Evolutionary conservation across 1,140 invertebrate species (phyloP).

Genomic region (Drosophila mojavensis): DNA sequence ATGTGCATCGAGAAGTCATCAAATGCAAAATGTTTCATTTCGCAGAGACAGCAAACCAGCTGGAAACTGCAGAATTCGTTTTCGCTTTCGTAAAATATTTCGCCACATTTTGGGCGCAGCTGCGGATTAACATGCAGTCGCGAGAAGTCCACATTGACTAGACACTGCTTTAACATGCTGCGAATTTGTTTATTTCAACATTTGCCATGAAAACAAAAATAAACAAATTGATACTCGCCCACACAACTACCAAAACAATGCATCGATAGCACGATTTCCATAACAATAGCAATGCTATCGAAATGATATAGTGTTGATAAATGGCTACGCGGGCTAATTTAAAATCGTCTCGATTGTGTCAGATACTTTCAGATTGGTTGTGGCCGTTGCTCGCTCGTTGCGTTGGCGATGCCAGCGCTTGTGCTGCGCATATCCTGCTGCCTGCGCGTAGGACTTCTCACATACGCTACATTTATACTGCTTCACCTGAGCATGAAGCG

Average conservation of each 20-base stretch:
- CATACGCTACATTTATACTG: conserved; percentile 89
- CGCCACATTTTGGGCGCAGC: conserved; percentile 63
- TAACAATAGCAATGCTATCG: conserved; percentile 12
- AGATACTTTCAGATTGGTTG: neutral
- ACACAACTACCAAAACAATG: conserved; percentile 26
- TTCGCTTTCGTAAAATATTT: conserved; percentile 62
- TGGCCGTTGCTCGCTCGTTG: conserved; percentile 31
- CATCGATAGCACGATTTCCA: conserved; percentile 18
- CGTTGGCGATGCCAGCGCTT: conserved; percentile 65
- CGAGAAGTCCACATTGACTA: conserved; percentile 54
- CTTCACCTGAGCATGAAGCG: conserved; percentile 91
- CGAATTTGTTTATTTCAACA: conserved; percentile 13
- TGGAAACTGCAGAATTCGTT: conserved; percentile 59
- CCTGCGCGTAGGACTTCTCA: conserved; percentile 71
- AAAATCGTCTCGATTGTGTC: conserved; percentile 2
- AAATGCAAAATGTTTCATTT: conserved; percentile 68
- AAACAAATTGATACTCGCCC: conserved; percentile 31
- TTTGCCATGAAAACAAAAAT: conserved; percentile 35
- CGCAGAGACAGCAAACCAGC: conserved; percentile 61
- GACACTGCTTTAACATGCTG: conserved; percentile 72
- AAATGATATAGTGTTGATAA: conserved; percentile 9
- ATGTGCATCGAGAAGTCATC: conserved; percentile 69
- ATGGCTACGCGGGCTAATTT: conserved; percentile 14
- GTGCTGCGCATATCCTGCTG: conserved; percentile 66
- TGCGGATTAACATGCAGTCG: conserved; percentile 56